These are phyloP conservation scores for Megastigmus dorsalis DNA, from an alignment of 2,888 invertebrate genomes.

Conservation along the genomic window DNA sequence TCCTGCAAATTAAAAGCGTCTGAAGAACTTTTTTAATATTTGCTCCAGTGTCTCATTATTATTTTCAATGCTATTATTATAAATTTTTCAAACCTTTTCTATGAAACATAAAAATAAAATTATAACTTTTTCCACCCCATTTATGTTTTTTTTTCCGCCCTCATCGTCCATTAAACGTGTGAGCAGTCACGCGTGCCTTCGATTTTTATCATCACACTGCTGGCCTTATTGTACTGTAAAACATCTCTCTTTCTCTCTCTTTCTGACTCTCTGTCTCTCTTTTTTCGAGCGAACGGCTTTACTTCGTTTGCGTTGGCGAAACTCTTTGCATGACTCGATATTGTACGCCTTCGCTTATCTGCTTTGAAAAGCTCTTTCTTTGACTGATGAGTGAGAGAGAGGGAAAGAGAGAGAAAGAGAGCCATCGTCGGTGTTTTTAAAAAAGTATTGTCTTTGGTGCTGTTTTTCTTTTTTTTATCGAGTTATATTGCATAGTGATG, in stretches of 20 bases:
- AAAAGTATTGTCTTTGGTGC: neutral
- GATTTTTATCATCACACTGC: slow-evolving; percentile 12
- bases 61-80: slow-evolving; percentile 5
- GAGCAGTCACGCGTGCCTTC: slow-evolving; percentile 22
- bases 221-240: slow-evolving; percentile 11
- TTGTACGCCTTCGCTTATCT: slow-evolving; percentile 44
- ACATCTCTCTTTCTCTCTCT: too few relatives aligned
- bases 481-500: neutral
- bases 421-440: neutral
- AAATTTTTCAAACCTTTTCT: neutral
- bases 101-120: neutral
- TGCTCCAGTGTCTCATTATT: neutral
- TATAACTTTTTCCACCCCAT: neutral
- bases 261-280: too few relatives aligned
- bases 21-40: neutral
- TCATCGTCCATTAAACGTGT: slow-evolving; percentile 25
- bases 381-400: too few relatives aligned
- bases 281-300: slow-evolving; percentile 14
- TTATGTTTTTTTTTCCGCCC: slow-evolving; percentile 12
- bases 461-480: neutral
- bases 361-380: slow-evolving; percentile 35
- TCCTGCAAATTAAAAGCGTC: too few relatives aligned
- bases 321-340: slow-evolving; percentile 35
- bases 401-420: too few relatives aligned
- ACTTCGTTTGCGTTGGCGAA: slow-evolving; percentile 42